phyloP scores from a whole-genome alignment of 2,888 invertebrate species.

The Lithophane socia region DNA sequence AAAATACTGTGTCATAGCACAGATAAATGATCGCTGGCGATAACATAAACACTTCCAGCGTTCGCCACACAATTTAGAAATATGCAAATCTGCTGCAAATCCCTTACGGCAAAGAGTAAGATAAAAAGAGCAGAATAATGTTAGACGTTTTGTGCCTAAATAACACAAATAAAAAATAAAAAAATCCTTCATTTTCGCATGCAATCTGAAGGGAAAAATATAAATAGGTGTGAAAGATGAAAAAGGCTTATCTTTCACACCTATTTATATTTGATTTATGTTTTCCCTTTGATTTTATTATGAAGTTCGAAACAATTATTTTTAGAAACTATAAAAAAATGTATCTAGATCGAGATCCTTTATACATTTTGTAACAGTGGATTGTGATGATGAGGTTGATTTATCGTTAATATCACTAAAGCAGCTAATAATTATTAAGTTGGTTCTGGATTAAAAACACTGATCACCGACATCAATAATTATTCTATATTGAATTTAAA shows the following conservation, averaged over 20 bases:
- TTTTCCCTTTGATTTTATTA: background rate
- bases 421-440: background rate
- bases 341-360: no score
- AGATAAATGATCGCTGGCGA: constrained; percentile 61
- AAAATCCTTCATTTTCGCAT: background rate
- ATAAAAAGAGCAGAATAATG: background rate
- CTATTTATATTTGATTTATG: no score
- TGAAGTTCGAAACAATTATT: background rate
- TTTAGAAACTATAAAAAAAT: no score
- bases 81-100: constrained; percentile 79
- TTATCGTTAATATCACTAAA: background rate
- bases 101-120: constrained; percentile 60
- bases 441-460: background rate
- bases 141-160: background rate
- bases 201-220: background rate
- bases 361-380: background rate
- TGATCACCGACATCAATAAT: no score
- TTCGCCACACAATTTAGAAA: constrained; percentile 76
- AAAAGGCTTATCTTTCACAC: no score
- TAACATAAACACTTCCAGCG: constrained; percentile 70
- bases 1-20: constrained; percentile 49
- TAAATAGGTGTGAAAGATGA: no score
- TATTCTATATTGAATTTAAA: no score
- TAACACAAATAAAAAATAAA: background rate
- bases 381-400: background rate